Evolutionary conservation across 2,888 invertebrate species (phyloP), one percentile per base, ranked within the genome.

Genomic region (Anthophora plumipes): DNA sequence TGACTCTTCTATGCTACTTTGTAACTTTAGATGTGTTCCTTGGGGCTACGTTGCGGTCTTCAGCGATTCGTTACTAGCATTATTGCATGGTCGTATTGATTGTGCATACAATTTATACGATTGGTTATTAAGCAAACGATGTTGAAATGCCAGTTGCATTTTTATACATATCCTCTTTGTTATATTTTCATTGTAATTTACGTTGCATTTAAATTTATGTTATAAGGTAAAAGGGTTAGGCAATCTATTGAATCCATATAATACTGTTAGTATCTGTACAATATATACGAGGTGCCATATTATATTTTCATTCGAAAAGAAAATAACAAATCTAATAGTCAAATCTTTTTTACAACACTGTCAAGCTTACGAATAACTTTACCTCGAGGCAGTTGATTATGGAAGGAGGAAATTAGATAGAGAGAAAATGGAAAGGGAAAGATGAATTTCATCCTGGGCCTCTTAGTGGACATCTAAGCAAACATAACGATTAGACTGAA

Each of bases 21-120:
- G 63, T 61, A 66, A 76, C 57, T 57, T 59, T 20, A 68, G 54
- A 74, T 68, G 31, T 74, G 31, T 63, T 74, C 48, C 11, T 41
- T 55, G 54, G 43, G 31, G 54, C 14, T 76, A 67, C 17, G 7
- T 48, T 52, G 25, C 46, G 76, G 60, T 72, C 43, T 50, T 17
- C 14, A 12, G 59, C 25, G 48, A 64, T 48, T 57, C 17, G 20
- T 55, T 61, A 66, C 64, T 20, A 60, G 43, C 52, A 46, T 63
- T 43, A 55, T 61, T 22, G 3, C 68, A 20, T 37, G 9, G 39
- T 37, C 14, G 22, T 8, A 17, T 55, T 37, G 17, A 12, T 25
- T 20, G 46, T 22, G n/a, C 46, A 14, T 39, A n/a, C n/a, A 71
- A 31, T 68, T n/a, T 37, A 46, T n/a, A 46, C 5, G 17, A 25